A percentile compares a stretch with the other conserved stretches of the same genome.
These are phyloP conservation scores for Anaspis maculata DNA, from an alignment of 2,888 invertebrate species.

Conservation along the genomic window DNA sequence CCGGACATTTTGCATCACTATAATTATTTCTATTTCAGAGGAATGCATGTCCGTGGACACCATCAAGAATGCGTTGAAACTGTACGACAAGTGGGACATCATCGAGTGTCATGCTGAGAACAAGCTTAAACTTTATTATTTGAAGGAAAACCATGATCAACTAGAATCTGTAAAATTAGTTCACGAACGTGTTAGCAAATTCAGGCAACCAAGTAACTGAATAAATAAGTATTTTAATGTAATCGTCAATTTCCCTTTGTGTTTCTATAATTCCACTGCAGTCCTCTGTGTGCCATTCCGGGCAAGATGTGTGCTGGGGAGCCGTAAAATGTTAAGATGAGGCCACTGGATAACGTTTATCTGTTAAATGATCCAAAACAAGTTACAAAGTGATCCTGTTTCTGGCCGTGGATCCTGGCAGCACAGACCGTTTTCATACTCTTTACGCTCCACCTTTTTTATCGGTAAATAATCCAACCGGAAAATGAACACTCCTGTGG, in stretches of 20 bases:
- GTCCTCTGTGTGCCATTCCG: too few relatives aligned
- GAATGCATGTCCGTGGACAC: constrained; percentile 85
- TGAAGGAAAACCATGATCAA: constrained; percentile 34
- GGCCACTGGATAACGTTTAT: constrained; percentile 41
- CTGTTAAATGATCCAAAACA: constrained; percentile 43
- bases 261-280: background rate
- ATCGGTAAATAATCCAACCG: constrained; percentile 43
- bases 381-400: constrained; percentile 38
- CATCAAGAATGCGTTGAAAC: constrained; percentile 73
- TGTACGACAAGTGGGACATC: constrained; percentile 74
- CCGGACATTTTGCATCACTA: too few relatives aligned
- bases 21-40: constrained; percentile 50
- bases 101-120: constrained; percentile 50
- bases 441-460: constrained; percentile 39
- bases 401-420: constrained; percentile 6
- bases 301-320: constrained; percentile 23
- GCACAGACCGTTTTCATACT: constrained; percentile 39
- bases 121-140: constrained; percentile 35
- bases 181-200: constrained; percentile 34
- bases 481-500: constrained; percentile 46
- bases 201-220: constrained; percentile 18
- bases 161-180: constrained; percentile 28
- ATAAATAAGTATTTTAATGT: too few relatives aligned
- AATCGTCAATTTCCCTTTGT: background rate
- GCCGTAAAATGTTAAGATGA: constrained; percentile 40